Evolutionary conservation across 1,140 invertebrate genomes (phyloP).

Genomic region (Pogonomyrmex barbatus): DNA sequence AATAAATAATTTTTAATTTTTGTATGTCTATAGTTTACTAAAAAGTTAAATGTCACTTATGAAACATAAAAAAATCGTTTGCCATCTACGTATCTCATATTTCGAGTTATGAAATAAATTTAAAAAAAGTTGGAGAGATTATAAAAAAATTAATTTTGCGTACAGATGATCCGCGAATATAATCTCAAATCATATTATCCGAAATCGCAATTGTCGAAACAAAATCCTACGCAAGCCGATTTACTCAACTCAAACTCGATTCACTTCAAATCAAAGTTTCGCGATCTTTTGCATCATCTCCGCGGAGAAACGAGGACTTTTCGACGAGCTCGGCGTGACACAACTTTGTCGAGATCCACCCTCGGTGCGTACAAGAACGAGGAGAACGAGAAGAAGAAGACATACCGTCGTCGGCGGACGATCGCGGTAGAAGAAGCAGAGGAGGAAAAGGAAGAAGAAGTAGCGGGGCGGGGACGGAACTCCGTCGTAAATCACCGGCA

Average conservation of each 20-base stretch:
- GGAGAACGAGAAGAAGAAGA: slow-evolving; percentile 43
- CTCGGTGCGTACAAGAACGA: slow-evolving; percentile 22
- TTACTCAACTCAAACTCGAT: not conserved
- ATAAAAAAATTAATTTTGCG: not conserved
- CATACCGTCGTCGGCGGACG: slow-evolving; percentile 40
- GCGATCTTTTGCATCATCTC: not conserved
- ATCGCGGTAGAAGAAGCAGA: slow-evolving; percentile 43
- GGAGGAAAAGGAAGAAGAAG: slow-evolving; percentile 50
- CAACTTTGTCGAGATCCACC: slow-evolving; percentile 42
- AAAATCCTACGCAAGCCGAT: not conserved
- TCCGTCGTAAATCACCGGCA: slow-evolving; percentile 78
- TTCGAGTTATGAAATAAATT: not conserved
- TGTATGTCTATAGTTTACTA: not conserved
- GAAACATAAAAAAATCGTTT: not conserved
- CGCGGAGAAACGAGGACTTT: not conserved
- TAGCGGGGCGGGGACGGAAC: slow-evolving; percentile 60
- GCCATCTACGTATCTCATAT: not conserved
- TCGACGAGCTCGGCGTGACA: slow-evolving; percentile 1
- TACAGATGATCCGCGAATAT: not conserved
- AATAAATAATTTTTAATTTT: slow-evolving; percentile 4
- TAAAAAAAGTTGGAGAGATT: not conserved
- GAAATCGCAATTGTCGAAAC: not conserved
- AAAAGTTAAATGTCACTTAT: not conserved
- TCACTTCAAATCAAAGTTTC: slow-evolving; percentile 4
- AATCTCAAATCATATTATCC: not conserved